Percentiles rank a stretch among this genome's conserved stretches.
These are phyloP conservation scores for Gila robusta DNA, from an alignment of 2,797 vertebrate species.

Conservation along the genomic window DNA sequence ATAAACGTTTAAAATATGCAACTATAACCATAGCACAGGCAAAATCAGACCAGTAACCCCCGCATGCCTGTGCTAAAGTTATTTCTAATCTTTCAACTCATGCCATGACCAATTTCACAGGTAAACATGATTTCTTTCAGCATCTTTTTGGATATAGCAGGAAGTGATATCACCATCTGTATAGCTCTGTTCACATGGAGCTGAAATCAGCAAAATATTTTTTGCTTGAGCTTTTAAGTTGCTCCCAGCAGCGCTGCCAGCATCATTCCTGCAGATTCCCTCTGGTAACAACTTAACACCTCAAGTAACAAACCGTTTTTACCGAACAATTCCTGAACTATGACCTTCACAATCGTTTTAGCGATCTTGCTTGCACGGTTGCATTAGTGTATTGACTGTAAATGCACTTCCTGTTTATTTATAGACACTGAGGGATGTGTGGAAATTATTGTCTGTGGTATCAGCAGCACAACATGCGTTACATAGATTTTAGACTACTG, in stretches of 20 bases:
- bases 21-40: background rate
- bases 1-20: background rate
- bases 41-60: background rate
- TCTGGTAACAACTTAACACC: constrained; percentile 22
- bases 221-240: constrained; percentile 7
- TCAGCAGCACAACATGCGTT: background rate
- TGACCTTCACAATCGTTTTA: background rate
- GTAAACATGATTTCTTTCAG: background rate
- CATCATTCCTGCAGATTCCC: background rate
- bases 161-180: background rate
- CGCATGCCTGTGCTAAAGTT: background rate
- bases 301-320: background rate
- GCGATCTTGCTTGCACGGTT: background rate
- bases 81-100: background rate
- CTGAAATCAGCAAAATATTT: constrained; percentile 15
- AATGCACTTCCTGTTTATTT: background rate
- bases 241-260: background rate
- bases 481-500: background rate
- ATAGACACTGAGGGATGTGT: background rate
- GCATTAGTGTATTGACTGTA: background rate
- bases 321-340: constrained; percentile 2
- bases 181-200: background rate
- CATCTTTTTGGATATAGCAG: background rate
- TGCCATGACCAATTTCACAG: background rate
- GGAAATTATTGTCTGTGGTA: background rate